Evolutionary conservation across 2,113 vertebrate genomes (phyloP).

Genomic region (Copsychus sechellarum): DNA sequence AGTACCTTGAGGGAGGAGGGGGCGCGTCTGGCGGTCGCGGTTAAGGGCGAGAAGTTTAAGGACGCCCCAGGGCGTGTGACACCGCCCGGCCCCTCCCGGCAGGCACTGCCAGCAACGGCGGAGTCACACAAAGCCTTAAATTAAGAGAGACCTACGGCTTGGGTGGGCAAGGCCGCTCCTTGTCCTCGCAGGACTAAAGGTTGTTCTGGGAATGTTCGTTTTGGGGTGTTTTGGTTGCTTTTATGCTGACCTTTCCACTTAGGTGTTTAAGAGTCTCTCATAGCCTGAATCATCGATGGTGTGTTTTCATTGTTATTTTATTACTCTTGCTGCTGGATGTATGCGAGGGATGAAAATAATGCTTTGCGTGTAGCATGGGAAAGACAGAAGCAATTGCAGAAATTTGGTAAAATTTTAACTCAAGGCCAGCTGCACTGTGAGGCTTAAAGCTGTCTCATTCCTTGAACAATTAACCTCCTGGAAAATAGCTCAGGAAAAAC

Average conservation of each 20-base stretch:
- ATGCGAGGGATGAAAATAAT: neutral
- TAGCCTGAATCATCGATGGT: fast-evolving
- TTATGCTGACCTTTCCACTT: neutral
- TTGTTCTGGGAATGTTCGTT: neutral
- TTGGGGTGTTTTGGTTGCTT: neutral
- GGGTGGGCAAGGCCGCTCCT: fast-evolving
- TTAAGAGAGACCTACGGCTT: fast-evolving
- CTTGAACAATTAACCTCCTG: neutral
- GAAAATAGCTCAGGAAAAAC: neutral
- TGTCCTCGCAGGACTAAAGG: neutral
- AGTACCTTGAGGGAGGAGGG: fast-evolving
- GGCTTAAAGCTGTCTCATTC: neutral
- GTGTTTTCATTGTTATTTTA: neutral
- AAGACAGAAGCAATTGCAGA: neutral
- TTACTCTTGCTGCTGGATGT: neutral
- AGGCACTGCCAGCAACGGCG: fast-evolving
- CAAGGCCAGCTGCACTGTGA: fast-evolving
- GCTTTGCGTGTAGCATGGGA: fast-evolving
- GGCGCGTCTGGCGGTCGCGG: fast-evolving
- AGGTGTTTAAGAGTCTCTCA: neutral
- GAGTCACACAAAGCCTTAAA: fast-evolving
- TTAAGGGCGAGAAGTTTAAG: fast-evolving
- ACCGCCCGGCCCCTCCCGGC: no score
- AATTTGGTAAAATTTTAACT: neutral
- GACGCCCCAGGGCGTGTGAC: fast-evolving